A percentile compares a stretch with the other conserved stretches of the same genome.
Conservation (phyloP, 2,888 invertebrate genomes). For the Physocephala rufipes region DNA sequence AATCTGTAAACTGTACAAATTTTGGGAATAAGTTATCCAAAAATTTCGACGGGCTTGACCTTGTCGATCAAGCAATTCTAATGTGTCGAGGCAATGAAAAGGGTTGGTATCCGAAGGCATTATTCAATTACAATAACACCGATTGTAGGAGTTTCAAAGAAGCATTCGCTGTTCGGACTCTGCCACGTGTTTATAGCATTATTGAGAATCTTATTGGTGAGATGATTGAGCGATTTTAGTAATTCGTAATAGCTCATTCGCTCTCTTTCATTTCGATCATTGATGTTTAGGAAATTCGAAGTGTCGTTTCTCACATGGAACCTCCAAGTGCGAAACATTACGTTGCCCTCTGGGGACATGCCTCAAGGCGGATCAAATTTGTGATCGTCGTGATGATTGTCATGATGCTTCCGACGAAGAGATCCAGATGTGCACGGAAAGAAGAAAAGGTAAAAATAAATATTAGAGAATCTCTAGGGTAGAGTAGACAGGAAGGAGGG, state of each 20-base stretch:
- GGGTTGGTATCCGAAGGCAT: conserved; percentile 79
- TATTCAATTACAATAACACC: conserved; percentile 70
- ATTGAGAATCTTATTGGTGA: conserved; percentile 60
- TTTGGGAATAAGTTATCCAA: conserved; percentile 51
- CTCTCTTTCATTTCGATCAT: conserved; percentile 4
- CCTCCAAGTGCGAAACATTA: conserved; percentile 68
- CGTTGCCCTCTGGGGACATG: conserved; percentile 79
- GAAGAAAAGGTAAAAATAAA: conserved; percentile 49
- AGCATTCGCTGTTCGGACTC: conserved; percentile 51
- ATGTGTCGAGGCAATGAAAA: conserved; percentile 71
- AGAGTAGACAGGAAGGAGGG: no score
- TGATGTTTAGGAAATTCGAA: conserved; percentile 51
- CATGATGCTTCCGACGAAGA: conserved; percentile 76
- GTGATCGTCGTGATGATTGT: conserved; percentile 76
- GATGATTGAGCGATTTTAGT: background rate
- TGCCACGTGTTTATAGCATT: conserved; percentile 52
- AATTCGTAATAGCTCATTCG: no score
- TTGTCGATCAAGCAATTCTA: conserved; percentile 74
- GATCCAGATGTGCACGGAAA: conserved; percentile 52
- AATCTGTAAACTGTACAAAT: conserved; percentile 54
- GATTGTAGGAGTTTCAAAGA: conserved; percentile 64
- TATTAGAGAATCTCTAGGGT: background rate
- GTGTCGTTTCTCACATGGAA: conserved; percentile 50
- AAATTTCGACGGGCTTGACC: conserved; percentile 45
- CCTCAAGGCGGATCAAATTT: conserved; percentile 69